Conservation (phyloP, 2,113 vertebrate species). For the Tetrax tetrax region DNA sequence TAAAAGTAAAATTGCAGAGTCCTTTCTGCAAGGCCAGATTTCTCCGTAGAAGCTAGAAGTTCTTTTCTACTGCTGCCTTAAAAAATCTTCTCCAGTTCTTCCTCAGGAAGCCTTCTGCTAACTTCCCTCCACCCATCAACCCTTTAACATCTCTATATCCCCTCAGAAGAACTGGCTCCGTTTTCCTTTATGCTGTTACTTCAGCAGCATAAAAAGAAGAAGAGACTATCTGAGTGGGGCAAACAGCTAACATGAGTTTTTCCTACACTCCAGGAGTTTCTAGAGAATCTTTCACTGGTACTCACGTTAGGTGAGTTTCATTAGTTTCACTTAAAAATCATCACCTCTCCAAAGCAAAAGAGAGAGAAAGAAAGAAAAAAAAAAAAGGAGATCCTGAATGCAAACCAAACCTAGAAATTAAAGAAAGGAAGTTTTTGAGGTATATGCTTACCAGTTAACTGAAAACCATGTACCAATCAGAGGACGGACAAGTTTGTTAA, state of each 20-base stretch:
- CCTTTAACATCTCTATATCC: neutral
- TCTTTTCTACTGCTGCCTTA: neutral
- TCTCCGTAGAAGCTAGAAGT: neutral
- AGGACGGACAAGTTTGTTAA: neutral
- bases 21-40: neutral
- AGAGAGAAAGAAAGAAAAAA: neutral
- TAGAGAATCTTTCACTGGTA: neutral
- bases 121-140: neutral
- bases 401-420: neutral
- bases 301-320: neutral
- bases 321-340: neutral
- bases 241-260: neutral
- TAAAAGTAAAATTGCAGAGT: neutral
- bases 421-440: neutral
- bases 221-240: neutral
- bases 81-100: slow-evolving; percentile 9
- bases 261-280: neutral
- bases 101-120: neutral
- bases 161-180: neutral
- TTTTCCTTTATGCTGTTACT: neutral
- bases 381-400: neutral
- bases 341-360: neutral
- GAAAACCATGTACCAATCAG: neutral
- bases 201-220: neutral
- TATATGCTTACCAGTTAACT: neutral